phyloP scores from a whole-genome alignment of 2,113 vertebrate genomes.

The Neodon shergylaensis region DNA sequence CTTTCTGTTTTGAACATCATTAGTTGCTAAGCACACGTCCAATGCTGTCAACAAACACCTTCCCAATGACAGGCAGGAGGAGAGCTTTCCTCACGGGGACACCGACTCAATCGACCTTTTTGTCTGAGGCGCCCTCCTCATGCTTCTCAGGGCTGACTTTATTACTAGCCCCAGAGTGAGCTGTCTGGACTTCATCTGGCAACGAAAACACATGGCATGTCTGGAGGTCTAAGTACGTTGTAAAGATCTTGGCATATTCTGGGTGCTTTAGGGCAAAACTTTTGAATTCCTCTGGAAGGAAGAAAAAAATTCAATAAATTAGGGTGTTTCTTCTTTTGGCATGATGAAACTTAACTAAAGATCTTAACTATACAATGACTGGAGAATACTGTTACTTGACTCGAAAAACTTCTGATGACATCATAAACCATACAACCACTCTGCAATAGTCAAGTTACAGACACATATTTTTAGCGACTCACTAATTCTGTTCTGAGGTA shows the following conservation, averaged over 20 bases:
- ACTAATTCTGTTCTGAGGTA: neutral
- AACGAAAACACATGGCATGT: slow-evolving; percentile 88
- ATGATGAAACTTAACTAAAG: neutral
- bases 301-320: slow-evolving; percentile 47
- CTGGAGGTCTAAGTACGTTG: slow-evolving; percentile 97
- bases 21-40: slow-evolving; percentile 16
- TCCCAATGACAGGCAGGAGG: neutral
- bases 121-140: slow-evolving; percentile 91
- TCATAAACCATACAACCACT: neutral
- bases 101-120: slow-evolving; percentile 93
- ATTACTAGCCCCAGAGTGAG: slow-evolving; percentile 70
- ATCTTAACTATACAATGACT: neutral
- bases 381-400: neutral
- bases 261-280: slow-evolving; percentile 92
- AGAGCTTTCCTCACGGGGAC: neutral
- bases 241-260: slow-evolving; percentile 96
- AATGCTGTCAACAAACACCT: neutral
- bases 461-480: neutral
- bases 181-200: slow-evolving; percentile 80
- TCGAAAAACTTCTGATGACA: neutral
- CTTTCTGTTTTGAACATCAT: slow-evolving; percentile 10
- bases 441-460: neutral
- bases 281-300: slow-evolving; percentile 91
- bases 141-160: slow-evolving; percentile 77
- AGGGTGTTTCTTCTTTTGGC: neutral